Percentiles rank a stretch among this genome's conserved stretches.
These are phyloP conservation scores for Polydrusus cervinus DNA, from an alignment of 2,888 invertebrate genomes.

Conservation along the genomic window DNA sequence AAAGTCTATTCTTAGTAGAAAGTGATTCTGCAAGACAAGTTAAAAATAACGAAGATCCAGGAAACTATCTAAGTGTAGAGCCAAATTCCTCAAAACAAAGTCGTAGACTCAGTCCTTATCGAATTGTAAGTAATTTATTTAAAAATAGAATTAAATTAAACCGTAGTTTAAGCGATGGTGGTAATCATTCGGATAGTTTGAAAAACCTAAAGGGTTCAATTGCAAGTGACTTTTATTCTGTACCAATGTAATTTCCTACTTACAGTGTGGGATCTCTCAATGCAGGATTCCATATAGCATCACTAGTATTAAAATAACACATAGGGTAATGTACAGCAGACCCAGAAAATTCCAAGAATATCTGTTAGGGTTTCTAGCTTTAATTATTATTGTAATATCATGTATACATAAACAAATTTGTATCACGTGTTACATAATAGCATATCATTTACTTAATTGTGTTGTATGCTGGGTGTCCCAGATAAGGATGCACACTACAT, in stretches of 20 bases:
- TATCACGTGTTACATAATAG: no score
- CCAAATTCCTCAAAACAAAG: conserved; percentile 33
- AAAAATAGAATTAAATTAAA: conserved; percentile 55
- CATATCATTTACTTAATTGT: no score
- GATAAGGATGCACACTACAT: no score
- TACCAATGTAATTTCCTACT: conserved; percentile 39
- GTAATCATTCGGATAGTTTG: conserved; percentile 50
- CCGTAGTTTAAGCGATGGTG: conserved; percentile 62
- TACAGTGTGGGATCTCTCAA: no score
- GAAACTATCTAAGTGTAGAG: conserved; percentile 30
- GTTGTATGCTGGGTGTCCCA: no score
- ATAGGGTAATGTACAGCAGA: no score
- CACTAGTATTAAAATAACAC: no score
- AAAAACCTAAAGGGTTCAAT: conserved; percentile 46
- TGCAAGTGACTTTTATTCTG: conserved; percentile 48
- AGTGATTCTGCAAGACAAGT: conserved; percentile 53
- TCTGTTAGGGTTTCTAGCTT: no score
- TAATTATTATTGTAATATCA: no score
- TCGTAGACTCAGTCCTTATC: conserved; percentile 56
- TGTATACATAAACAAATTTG: no score
- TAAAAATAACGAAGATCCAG: conserved; percentile 46
- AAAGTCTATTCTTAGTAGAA: conserved; percentile 64
- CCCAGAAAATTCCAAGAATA: no score
- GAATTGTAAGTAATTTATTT: conserved; percentile 56
- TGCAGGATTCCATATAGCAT: no score